Base-by-base conservation (phyloP, 2,797 vertebrate genomes). In the Cheracebus regulus region DNA sequence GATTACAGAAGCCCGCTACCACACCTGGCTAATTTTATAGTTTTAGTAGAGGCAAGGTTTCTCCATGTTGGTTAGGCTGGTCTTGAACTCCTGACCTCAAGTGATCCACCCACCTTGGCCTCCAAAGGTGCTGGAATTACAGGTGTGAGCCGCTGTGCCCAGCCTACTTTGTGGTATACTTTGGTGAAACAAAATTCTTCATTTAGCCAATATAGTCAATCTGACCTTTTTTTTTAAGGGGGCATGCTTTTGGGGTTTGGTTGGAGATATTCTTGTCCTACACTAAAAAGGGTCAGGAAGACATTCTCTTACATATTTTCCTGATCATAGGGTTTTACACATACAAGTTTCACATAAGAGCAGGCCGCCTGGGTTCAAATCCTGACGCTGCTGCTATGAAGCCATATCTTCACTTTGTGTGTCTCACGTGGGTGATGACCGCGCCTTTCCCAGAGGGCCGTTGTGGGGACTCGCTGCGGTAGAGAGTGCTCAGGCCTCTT, bases 1-100 rank as follows among this genome's bases (percentile, higher is more conserved):
- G 61, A 33, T 3, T 33, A 64, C 30, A 64, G 61, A 30, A 0
- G 2, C 30, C 30, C 0, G 0, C 61, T 7, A 33, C 61, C 61
- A 64, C 7, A 3, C 61, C 14, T 13, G 61, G 14, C 61, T 33
- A 64, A 64, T 26, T 26, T 17, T 64, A 14, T 14, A 17, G 17
- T 33, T 64, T 33, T 8, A 33, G 30, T 64, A 33, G 30, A 64
- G 13, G 30, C 28, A 14, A 1, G 12, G 28, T 61, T 61, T 61
- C 12, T 6, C 28, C 58, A 3, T 30, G 28, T 61, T 61, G 28
- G 58, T 61, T 28, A 61, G 58, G 12, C 58, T 61, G 58, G 28
- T 61, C 58, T 61, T 13, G 26, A 61, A 13, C 28, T 61, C 58
- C 58, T 2, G 12, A 61, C 58, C 58, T 61, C 58, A 61, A 14